Percentiles rank a stretch among this genome's conserved stretches.
Conservation (phyloP, 1,140 invertebrate genomes). For the Cotesia vestalis region DNA sequence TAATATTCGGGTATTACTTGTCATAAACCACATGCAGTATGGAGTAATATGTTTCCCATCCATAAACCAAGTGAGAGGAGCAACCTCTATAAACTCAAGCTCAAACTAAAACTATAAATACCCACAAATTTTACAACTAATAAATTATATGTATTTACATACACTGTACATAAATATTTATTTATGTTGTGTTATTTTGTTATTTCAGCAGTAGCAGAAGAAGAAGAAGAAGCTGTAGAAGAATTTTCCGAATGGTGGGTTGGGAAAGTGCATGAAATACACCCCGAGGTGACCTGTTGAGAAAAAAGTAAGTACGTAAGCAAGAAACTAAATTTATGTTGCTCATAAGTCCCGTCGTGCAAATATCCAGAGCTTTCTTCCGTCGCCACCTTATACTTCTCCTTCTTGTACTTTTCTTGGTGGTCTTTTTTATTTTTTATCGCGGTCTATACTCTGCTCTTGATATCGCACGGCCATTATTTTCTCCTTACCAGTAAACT, state of each 20-base stretch:
- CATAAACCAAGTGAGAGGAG: no score
- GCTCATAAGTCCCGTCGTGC: constrained; percentile 40
- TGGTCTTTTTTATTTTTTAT: constrained; percentile 16
- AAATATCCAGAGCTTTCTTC: constrained; percentile 33
- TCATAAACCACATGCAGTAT: constrained; percentile 5
- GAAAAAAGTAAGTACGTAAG: constrained; percentile 20
- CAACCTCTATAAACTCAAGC: no score
- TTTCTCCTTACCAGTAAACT: constrained; percentile 35
- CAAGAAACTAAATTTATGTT: constrained; percentile 41
- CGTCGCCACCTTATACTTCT: neutral
- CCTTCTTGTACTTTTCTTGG: constrained; percentile 10
- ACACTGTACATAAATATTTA: no score
- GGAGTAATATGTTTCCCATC: no score
- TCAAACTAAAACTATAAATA: no score
- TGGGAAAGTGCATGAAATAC: constrained; percentile 30
- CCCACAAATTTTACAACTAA: no score
- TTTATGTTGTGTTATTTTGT: no score
- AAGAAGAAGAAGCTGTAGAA: neutral
- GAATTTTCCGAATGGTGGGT: constrained; percentile 11
- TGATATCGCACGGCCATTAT: constrained; percentile 36
- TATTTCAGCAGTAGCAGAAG: neutral
- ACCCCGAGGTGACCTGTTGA: constrained; percentile 12
- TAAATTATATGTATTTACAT: no score
- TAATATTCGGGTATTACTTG: constrained; percentile 8
- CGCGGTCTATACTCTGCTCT: constrained; percentile 17